These are phyloP conservation scores for Astropecten irregularis DNA, from an alignment of 53 echinoderm and acorn worm species.

Conservation along the genomic window DNA sequence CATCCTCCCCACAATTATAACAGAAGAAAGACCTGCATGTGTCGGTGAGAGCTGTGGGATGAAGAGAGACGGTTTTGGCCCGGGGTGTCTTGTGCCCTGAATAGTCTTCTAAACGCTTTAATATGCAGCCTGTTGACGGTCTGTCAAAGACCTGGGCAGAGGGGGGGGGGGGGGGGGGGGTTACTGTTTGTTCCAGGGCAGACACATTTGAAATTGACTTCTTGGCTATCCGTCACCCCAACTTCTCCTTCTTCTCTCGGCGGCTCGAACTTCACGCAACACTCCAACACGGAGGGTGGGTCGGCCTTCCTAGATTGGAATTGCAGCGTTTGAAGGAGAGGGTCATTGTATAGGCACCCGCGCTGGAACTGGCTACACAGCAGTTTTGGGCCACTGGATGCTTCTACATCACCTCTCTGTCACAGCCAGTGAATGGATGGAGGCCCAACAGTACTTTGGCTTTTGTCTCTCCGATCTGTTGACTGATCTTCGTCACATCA, in stretches of 20 bases:
- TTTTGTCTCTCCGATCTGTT: conserved; percentile 17
- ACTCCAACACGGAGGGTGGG: conserved; percentile 15
- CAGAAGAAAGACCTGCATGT: neutral
- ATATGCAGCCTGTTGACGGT: neutral
- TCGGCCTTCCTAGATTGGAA: neutral
- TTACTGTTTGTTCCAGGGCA: neutral
- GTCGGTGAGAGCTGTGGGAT: neutral
- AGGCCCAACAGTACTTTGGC: conserved; percentile 65
- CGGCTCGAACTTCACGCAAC: conserved; percentile 20
- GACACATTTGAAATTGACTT: neutral
- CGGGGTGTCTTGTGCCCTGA: neutral
- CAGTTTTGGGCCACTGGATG: too few species aligned
- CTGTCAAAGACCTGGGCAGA: neutral
- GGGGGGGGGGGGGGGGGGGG: neutral
- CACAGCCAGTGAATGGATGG: conserved; percentile 74
- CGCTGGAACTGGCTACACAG: conserved; percentile 4
- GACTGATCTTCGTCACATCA: conserved; percentile 4
- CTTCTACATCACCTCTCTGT: too few species aligned
- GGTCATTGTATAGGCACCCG: conserved; percentile 35
- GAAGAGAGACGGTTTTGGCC: neutral
- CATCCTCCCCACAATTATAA: conserved; percentile 60
- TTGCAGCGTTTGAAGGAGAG: conserved; percentile 3
- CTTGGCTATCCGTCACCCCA: neutral
- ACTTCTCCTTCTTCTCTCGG: neutral
- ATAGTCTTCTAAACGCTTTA: neutral